Conservation (phyloP, 2,797 vertebrate species). For the Girardinus metallicus region DNA sequence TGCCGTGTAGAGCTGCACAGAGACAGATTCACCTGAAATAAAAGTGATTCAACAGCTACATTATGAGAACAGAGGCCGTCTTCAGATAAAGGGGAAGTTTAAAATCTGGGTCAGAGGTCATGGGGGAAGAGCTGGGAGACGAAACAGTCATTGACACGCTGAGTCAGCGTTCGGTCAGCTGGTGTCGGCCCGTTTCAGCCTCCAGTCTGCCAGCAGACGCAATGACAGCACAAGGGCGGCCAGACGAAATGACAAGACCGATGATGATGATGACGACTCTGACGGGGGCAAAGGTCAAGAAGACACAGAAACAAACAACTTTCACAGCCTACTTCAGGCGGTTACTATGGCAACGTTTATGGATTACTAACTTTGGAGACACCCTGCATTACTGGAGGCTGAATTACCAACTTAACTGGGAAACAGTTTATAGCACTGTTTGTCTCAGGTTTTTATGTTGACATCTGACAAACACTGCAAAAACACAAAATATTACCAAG, state of each 20-base stretch:
- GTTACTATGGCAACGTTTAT: background rate
- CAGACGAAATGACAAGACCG: constrained; percentile 43
- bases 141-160: constrained; percentile 39
- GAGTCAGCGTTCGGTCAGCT: constrained; percentile 66
- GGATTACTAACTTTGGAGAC: background rate
- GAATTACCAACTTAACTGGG: background rate
- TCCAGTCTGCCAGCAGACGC: constrained; percentile 19
- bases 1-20: background rate
- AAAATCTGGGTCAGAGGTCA: constrained; percentile 50
- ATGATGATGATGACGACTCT: constrained; percentile 31
- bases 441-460: background rate
- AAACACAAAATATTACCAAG: too few species aligned
- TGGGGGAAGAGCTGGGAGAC: constrained; percentile 20
- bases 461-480: background rate
- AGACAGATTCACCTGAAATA: background rate
- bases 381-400: background rate
- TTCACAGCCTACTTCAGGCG: background rate
- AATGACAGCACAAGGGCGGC: constrained; percentile 49
- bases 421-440: background rate
- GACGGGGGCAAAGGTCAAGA: constrained; percentile 24
- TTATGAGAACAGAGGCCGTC: constrained; percentile 30
- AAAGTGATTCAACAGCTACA: constrained; percentile 18
- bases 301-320: constrained; percentile 6
- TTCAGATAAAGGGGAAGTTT: constrained; percentile 6
- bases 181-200: constrained; percentile 44